Percentiles rank a stretch among this genome's conserved stretches.
phyloP scores from a whole-genome alignment of 1,140 invertebrate species.

The Ooceraea biroi region DNA sequence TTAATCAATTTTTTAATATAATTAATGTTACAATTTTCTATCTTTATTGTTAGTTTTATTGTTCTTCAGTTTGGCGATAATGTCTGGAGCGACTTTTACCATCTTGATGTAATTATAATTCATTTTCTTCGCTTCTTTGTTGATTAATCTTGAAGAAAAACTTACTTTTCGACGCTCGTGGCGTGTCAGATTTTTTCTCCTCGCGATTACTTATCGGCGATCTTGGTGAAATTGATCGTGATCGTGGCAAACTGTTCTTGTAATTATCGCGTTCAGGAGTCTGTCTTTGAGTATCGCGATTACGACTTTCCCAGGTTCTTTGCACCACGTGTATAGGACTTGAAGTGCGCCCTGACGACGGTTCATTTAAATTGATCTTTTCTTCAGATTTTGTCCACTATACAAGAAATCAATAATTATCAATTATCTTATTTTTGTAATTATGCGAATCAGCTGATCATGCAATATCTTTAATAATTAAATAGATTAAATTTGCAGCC shows the following conservation, averaged over 20 bases:
- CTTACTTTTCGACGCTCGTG: conserved; percentile 67
- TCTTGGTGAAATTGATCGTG: conserved; percentile 85
- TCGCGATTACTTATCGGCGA: conserved; percentile 33
- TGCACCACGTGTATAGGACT: conserved; percentile 80
- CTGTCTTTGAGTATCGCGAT: conserved; percentile 69
- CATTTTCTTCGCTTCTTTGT: background rate
- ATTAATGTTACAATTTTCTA: background rate
- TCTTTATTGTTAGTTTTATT: background rate
- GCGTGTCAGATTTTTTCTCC: conserved; percentile 60
- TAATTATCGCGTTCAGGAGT: conserved; percentile 56
- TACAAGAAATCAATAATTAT: background rate
- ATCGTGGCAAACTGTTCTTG: conserved; percentile 81
- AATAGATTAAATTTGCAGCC: too few relatives aligned
- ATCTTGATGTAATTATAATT: background rate
- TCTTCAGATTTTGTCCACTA: conserved; percentile 74
- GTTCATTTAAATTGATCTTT: conserved; percentile 67
- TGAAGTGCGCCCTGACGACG: conserved; percentile 44
- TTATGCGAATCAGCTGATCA: background rate
- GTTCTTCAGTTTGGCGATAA: background rate
- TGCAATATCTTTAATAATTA: too few relatives aligned
- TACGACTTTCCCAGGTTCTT: conserved; percentile 82
- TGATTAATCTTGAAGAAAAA: conserved; percentile 1
- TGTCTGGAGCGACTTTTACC: background rate
- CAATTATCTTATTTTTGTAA: background rate
- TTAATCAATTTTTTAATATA: background rate